phyloP scores from a whole-genome alignment of 2,113 vertebrate species.

The Leucoraja erinaceus region DNA sequence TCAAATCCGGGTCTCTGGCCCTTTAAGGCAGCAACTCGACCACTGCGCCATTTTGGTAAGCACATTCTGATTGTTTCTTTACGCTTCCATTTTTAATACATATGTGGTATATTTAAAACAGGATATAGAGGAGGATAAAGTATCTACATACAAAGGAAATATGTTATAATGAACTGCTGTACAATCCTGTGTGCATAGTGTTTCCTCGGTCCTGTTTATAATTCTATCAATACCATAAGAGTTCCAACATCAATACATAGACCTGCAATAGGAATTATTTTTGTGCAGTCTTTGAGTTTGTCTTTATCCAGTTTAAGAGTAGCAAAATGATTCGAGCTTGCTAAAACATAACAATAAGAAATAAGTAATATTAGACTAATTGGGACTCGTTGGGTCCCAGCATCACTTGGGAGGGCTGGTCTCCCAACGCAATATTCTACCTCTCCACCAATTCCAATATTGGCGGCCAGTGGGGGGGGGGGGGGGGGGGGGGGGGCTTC shows the following conservation, averaged over 20 bases:
- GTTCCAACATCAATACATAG: background rate
- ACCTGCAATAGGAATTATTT: background rate
- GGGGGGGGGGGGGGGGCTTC: no score
- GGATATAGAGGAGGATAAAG: background rate
- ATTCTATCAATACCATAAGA: background rate
- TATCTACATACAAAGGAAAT: background rate
- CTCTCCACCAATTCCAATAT: no score
- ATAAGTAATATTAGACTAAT: no score
- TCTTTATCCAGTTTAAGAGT: background rate
- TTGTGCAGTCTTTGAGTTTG: background rate
- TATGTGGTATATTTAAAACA: background rate
- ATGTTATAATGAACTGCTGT: background rate
- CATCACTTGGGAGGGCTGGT: no score
- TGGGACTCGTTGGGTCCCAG: no score
- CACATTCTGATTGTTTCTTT: background rate
- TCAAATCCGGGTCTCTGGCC: no score
- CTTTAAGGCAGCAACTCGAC: no score
- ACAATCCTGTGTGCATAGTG: no score
- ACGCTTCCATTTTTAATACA: background rate
- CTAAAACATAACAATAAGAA: background rate
- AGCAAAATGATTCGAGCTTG: background rate
- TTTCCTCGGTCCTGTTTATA: background rate
- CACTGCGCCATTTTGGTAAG: no score
- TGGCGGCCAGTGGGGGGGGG: no score
- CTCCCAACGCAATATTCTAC: no score